Conservation (phyloP, 2,888 invertebrate species). For the Temnothorax unifasciatus region DNA sequence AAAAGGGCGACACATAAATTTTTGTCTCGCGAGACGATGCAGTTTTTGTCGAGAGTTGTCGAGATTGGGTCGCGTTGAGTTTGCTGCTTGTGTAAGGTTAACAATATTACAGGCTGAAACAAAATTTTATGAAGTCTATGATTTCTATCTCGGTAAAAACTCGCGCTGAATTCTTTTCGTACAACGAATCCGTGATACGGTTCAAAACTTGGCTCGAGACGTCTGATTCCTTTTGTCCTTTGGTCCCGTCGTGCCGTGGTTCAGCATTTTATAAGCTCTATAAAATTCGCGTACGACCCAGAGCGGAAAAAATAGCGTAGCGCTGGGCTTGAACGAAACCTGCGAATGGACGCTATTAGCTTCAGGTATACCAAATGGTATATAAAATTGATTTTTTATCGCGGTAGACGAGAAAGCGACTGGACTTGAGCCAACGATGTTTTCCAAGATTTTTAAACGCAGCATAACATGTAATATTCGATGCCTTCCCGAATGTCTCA, state of each 20-base stretch:
- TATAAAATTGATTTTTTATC: conserved; percentile 76
- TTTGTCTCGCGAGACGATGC: not conserved
- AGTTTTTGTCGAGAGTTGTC: not conserved
- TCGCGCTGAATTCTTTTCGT: conserved; percentile 44
- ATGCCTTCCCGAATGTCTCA: conserved; percentile 52
- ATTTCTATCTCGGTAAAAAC: conserved; percentile 60
- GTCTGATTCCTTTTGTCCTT: not conserved
- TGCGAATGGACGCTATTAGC: conserved; percentile 65
- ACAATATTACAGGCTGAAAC: not conserved
- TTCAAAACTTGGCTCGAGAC: conserved; percentile 1
- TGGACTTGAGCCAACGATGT: conserved; percentile 72
- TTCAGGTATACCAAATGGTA: conserved; percentile 66
- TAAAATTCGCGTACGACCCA: conserved; percentile 79
- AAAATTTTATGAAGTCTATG: conserved; percentile 61
- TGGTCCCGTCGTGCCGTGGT: not conserved
- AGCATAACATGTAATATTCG: conserved; percentile 16
- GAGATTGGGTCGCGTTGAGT: not conserved
- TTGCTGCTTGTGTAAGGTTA: not conserved
- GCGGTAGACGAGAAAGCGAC: conserved; percentile 43
- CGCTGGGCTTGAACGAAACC: not conserved
- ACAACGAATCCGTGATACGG: not conserved
- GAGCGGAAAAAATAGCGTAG: conserved; percentile 69
- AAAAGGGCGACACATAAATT: not conserved
- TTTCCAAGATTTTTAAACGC: conserved; percentile 67
- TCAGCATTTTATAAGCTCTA: conserved; percentile 84